Base-by-base conservation (phyloP, 1,140 invertebrate genomes). In the Hylaeus volcanicus region DNA sequence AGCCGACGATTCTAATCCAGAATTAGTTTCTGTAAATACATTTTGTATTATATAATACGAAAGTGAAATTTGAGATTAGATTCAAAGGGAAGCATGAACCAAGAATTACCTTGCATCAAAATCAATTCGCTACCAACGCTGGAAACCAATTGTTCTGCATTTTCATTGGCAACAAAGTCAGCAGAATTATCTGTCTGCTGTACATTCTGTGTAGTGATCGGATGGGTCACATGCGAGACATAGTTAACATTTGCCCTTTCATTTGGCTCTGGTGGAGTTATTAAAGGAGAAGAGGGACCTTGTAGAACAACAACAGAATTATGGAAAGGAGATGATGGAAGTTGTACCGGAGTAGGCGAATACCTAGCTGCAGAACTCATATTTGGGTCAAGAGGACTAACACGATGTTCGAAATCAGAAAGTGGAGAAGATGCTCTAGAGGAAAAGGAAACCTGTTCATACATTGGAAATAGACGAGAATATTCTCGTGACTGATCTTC, bases 341-440 rank as follows among this genome's bases (percentile, higher is more conserved):
- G 74, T 73, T 93, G 93, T 37, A 93, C 93, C 56, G 94, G 94
- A 43, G 94, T 94, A 1, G 94, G 94, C 37, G 94, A 95, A 85
- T 95, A 95, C 76, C 92, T 91, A 1, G 94, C 94, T 11, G 94
- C 91, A 12, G 94, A 95, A 85, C 94, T 94, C 94, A 95, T 94
- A 83, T 95, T 95, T 2, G 94, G 94, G 86, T 95, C 94, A 79
- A 95, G 89, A 5, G 94, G 94, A 85, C 94, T 95, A 6, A 95
- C 94, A 56, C 93, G 92, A 75, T 94, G 93, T 58, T 94, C 93
- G 82, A 94, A 94, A 56, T 95, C 94, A 0, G 92, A 93, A 41
- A 92, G 90, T n/a, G 92, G 92, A 61, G 94, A 93, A 3, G 93
- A 87, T 5, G 93, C 86, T 73, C 92, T 88, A 0, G 93, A 91